A percentile compares a stretch with the other conserved stretches of the same genome.
Evolutionary conservation across 2,888 invertebrate species (phyloP).

Genomic region (Cephus runcator): DNA sequence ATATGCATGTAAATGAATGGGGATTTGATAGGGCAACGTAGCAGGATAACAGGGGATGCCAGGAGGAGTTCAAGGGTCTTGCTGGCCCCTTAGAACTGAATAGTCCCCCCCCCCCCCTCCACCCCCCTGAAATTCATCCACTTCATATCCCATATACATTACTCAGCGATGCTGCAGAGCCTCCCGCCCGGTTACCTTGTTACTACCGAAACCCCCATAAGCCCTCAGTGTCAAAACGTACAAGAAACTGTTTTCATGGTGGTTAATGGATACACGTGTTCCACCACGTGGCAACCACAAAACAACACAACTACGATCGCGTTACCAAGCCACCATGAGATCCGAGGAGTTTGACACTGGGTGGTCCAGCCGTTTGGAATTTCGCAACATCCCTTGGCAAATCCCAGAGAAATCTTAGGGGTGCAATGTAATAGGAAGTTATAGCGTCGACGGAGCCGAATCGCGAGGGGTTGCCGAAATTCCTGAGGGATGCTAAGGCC

Average conservation of each 20-base stretch:
- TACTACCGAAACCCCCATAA: neutral
- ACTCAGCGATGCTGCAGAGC: neutral
- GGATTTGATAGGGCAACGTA: slow-evolving; percentile 63
- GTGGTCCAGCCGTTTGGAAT: slow-evolving; percentile 19
- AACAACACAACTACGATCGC: slow-evolving; percentile 53
- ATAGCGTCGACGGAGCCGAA: slow-evolving; percentile 29
- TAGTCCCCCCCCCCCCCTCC: neutral
- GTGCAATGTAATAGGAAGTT: slow-evolving; percentile 50
- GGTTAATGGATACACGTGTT: neutral
- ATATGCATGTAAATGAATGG: slow-evolving; percentile 58
- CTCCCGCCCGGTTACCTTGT: neutral
- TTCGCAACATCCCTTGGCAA: slow-evolving; percentile 36
- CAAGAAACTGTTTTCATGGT: neutral
- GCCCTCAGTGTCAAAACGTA: neutral
- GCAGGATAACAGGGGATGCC: slow-evolving; percentile 53
- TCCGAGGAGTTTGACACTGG: slow-evolving; percentile 35
- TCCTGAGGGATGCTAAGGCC: slow-evolving; percentile 20
- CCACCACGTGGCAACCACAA: slow-evolving; percentile 39
- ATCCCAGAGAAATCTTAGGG: slow-evolving; percentile 47
- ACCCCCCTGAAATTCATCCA: neutral
- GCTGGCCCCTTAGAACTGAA: slow-evolving; percentile 25
- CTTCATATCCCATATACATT: neutral
- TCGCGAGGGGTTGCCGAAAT: slow-evolving; percentile 27
- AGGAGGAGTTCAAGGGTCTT: slow-evolving; percentile 49
- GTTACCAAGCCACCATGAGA: slow-evolving; percentile 50